Percentiles rank a stretch among this genome's conserved stretches.
Evolutionary conservation across 2,888 invertebrate genomes (phyloP).

Genomic region (Tupiocoris notatus): DNA sequence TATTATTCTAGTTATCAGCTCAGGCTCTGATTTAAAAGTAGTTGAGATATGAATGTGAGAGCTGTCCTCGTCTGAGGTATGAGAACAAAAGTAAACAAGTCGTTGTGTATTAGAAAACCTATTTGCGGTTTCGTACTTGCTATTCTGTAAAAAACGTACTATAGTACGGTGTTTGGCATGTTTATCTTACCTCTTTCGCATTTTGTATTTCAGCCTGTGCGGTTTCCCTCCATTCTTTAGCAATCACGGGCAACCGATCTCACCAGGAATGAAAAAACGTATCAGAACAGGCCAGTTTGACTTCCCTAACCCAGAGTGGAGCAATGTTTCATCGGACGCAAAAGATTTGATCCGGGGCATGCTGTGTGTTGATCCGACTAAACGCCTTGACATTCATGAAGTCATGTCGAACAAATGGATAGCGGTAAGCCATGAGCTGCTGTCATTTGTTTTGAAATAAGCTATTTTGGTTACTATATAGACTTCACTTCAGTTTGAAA

Average conservation of each 20-base stretch:
- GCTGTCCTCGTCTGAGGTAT: no score
- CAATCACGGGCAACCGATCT: slow-evolving; percentile 94
- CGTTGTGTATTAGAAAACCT: no score
- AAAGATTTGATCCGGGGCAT: slow-evolving; percentile 93
- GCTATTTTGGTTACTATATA: no score
- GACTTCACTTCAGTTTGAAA: no score
- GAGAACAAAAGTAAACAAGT: no score
- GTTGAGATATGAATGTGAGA: no score
- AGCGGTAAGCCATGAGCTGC: slow-evolving; percentile 60
- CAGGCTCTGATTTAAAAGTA: no score
- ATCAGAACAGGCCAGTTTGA: slow-evolving; percentile 95
- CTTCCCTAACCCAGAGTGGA: slow-evolving; percentile 95
- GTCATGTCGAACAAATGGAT: slow-evolving; percentile 88
- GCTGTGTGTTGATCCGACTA: slow-evolving; percentile 89
- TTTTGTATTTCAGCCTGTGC: slow-evolving; percentile 64
- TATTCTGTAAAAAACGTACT: no score
- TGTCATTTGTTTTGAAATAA: not conserved
- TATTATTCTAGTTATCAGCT: no score
- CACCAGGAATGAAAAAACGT: slow-evolving; percentile 97
- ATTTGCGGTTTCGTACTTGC: no score
- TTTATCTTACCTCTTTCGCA: not conserved
- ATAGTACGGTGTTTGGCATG: no score
- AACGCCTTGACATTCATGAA: slow-evolving; percentile 84
- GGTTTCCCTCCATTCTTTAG: slow-evolving; percentile 99
- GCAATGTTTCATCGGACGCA: slow-evolving; percentile 88